Evolutionary conservation across 2,888 invertebrate genomes (phyloP).

Genomic region (Cyclophora punctaria): DNA sequence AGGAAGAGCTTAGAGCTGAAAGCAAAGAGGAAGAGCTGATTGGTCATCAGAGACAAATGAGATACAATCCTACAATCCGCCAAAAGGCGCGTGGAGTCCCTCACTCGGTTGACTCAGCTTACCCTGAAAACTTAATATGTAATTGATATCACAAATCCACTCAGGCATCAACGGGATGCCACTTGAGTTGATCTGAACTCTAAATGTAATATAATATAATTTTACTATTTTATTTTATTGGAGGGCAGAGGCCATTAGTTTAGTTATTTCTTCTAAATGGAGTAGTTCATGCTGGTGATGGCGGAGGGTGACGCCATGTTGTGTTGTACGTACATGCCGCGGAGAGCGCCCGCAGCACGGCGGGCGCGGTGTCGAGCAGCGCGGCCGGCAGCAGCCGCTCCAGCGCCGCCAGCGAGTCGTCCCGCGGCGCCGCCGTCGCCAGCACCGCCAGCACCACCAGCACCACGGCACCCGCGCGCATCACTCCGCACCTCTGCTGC

Average conservation of each 20-base stretch:
- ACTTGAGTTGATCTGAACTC: neutral
- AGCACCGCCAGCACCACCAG: slow-evolving; percentile 5
- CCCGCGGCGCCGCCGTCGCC: slow-evolving; percentile 5
- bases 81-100: too few species aligned
- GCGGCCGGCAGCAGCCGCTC: slow-evolving; percentile 32
- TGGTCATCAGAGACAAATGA: neutral
- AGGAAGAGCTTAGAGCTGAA: too few species aligned
- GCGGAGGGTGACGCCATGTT: neutral
- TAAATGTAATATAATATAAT: too few species aligned
- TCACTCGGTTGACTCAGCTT: too few species aligned
- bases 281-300: neutral
- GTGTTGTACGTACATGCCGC: slow-evolving; percentile 35
- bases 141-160: neutral
- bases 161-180: neutral
- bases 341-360: slow-evolving; percentile 37
- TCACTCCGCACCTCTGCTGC: slow-evolving; percentile 11
- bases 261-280: neutral
- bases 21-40: neutral
- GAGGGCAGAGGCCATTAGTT: neutral
- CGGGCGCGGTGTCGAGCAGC: slow-evolving; percentile 32
- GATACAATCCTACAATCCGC: too few species aligned
- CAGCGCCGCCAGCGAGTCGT: slow-evolving; percentile 27
- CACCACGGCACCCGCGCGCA: slow-evolving; percentile 9
- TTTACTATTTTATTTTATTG: neutral
- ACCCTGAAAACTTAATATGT: too few species aligned